Evolutionary conservation across 2,888 invertebrate genomes (phyloP).

Genomic region (Linnaemya tessellans): DNA sequence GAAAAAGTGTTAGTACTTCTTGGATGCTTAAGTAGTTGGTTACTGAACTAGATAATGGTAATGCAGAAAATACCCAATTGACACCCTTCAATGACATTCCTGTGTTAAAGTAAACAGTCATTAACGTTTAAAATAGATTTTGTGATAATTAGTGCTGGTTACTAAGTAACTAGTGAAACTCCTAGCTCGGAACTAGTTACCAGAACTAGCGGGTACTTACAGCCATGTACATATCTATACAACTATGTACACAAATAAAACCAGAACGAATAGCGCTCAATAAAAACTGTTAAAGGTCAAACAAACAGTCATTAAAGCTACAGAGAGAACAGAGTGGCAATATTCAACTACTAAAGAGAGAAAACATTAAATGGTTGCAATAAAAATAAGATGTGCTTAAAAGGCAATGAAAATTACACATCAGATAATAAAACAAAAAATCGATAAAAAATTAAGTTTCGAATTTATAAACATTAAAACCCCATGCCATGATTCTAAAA

Average conservation of each 20-base stretch:
- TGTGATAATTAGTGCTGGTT: too few relatives aligned
- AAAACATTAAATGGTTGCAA: slow-evolving; percentile 13
- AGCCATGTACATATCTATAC: too few relatives aligned
- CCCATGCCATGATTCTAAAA: neutral
- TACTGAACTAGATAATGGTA: too few relatives aligned
- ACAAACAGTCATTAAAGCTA: slow-evolving; percentile 62
- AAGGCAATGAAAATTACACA: slow-evolving; percentile 55
- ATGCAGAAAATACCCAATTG: too few relatives aligned
- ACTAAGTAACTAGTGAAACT: too few relatives aligned
- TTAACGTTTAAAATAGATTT: neutral
- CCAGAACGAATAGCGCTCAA: slow-evolving; percentile 27
- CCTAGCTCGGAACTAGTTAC: too few relatives aligned
- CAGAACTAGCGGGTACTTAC: too few relatives aligned
- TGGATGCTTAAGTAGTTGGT: too few relatives aligned
- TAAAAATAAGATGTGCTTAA: slow-evolving; percentile 23
- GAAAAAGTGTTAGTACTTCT: too few relatives aligned
- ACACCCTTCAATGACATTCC: neutral
- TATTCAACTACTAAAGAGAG: slow-evolving; percentile 1
- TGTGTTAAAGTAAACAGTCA: neutral
- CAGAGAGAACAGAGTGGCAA: neutral
- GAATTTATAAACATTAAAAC: neutral
- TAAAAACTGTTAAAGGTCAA: slow-evolving; percentile 63
- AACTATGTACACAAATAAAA: neutral
- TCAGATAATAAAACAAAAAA: slow-evolving; percentile 51
- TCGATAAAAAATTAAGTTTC: slow-evolving; percentile 9